Evolutionary conservation across 2,797 vertebrate genomes (phyloP).

Genomic region (Coregonus suidteri): DNA sequence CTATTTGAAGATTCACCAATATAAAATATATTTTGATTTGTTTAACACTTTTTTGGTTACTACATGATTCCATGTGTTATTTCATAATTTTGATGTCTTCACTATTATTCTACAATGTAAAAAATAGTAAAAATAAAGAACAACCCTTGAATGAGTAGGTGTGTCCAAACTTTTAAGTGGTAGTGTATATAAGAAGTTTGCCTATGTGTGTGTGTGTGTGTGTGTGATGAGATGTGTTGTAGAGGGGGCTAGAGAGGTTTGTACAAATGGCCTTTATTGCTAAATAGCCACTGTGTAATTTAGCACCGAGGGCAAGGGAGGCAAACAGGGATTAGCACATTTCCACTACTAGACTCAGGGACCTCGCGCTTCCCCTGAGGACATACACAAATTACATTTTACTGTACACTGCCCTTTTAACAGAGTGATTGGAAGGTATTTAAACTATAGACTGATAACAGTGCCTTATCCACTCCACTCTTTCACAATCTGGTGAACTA

Average conservation of each 20-base stretch:
- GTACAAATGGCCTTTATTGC: not conserved
- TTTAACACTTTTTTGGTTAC: too few relatives aligned
- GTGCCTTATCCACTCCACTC: slow-evolving; percentile 74
- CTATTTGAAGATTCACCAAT: too few relatives aligned
- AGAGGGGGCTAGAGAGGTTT: not conserved
- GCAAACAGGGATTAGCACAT: not conserved
- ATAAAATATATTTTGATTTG: too few relatives aligned
- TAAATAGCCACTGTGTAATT: not conserved
- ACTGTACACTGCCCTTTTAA: not conserved
- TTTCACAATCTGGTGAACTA: slow-evolving; percentile 50
- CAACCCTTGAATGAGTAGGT: too few relatives aligned
- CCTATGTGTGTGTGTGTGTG: not conserved
- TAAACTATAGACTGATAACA: slow-evolving; percentile 22
- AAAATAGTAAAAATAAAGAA: too few relatives aligned
- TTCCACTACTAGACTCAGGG: not conserved
- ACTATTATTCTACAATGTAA: too few relatives aligned
- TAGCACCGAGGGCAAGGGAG: not conserved
- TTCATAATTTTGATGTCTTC: too few relatives aligned
- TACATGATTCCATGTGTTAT: too few relatives aligned
- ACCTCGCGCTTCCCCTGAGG: not conserved
- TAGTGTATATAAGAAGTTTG: not conserved
- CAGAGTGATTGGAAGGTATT: not conserved
- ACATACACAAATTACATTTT: not conserved
- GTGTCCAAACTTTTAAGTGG: too few relatives aligned
- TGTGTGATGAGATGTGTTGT: not conserved